phyloP scores from a whole-genome alignment of 2,797 vertebrate species.

The Phalanger gymnotis region DNA sequence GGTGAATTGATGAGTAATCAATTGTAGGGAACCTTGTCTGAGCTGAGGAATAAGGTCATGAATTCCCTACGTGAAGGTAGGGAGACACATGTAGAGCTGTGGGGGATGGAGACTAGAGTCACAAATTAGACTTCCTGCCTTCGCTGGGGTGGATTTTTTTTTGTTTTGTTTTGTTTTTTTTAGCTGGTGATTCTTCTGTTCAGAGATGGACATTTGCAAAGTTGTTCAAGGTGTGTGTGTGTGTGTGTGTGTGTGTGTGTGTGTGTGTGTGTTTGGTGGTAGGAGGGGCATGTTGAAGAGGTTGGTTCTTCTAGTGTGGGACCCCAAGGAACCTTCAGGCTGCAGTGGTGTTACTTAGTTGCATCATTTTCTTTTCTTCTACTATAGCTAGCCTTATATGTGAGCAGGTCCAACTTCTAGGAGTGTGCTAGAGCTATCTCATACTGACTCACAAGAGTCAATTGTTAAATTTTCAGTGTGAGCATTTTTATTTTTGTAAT shows the following conservation, averaged over 20 bases:
- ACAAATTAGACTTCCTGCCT: neutral
- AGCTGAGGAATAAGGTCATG: neutral
- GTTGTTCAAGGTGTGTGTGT: no score
- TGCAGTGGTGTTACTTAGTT: neutral
- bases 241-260: no score
- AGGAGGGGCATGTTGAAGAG: neutral
- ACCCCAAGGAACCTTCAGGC: neutral
- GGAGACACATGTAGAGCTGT: neutral
- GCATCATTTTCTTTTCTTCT: neutral
- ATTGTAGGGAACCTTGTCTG: neutral
- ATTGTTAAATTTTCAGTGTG: neutral
- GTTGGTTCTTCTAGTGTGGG: neutral
- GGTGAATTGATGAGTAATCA: neutral
- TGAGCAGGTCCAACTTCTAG: no score
- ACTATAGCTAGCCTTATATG: neutral
- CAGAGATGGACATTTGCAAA: neutral
- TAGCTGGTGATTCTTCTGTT: neutral
- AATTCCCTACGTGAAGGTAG: neutral
- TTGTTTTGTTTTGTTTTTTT: neutral
- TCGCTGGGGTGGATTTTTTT: neutral
- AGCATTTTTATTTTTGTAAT: neutral
- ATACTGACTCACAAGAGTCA: neutral
- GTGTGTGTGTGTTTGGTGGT: no score
- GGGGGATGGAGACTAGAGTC: neutral
- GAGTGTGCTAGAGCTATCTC: neutral